These are phyloP conservation scores for Drosophila incognita DNA, from an alignment of 2,888 invertebrate species.

Conservation along the genomic window DNA sequence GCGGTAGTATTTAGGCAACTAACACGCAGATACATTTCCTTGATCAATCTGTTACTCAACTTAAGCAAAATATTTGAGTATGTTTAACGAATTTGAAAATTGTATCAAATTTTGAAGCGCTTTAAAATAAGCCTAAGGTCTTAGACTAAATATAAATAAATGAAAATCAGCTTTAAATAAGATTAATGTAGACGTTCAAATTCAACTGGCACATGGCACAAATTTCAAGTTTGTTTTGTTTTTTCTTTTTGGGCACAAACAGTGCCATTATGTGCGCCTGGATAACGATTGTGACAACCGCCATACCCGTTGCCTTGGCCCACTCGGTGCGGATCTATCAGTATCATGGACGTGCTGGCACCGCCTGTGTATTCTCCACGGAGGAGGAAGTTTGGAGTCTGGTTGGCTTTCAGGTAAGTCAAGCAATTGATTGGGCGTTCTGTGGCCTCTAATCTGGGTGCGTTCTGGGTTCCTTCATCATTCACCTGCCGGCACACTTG, in stretches of 20 bases:
- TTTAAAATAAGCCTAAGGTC: not conserved
- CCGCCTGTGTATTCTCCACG: constrained; percentile 89
- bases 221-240: not conserved
- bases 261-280: constrained; percentile 92
- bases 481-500: not conserved
- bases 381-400: constrained; percentile 87
- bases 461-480: not conserved
- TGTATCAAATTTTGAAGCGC: not conserved
- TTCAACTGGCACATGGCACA: not conserved
- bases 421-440: constrained; percentile 43
- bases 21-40: not conserved
- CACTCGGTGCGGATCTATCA: constrained; percentile 91
- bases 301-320: constrained; percentile 91
- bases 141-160: not conserved
- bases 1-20: not conserved
- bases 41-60: not conserved
- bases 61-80: not conserved
- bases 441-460: constrained; percentile 40
- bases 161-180: not conserved
- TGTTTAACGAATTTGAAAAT: not conserved
- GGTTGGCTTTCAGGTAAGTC: constrained; percentile 84
- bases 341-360: constrained; percentile 88
- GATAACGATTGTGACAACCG: constrained; percentile 91
- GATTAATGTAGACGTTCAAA: not conserved
- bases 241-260: not conserved